Evolutionary conservation across 2,113 vertebrate genomes (phyloP).

Genomic region (Rafetus swinhoei): DNA sequence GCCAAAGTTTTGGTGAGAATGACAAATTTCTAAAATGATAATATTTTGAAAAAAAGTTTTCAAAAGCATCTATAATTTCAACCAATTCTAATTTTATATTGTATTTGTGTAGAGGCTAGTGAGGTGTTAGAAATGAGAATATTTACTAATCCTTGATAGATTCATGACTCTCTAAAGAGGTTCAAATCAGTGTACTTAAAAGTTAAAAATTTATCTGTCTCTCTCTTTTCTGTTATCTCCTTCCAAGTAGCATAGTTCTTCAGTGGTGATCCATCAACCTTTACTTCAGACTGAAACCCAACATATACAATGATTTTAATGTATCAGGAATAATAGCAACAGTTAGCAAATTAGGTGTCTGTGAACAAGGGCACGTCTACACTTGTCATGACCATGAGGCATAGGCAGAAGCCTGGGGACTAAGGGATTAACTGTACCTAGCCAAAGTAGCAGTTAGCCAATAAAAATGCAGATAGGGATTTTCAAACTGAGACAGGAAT

Average conservation of each 20-base stretch:
- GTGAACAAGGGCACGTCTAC: neutral
- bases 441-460: too few species aligned
- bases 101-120: conserved; percentile 60
- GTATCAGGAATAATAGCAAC: too few species aligned
- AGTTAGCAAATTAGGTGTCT: too few species aligned
- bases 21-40: neutral
- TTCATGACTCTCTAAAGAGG: conserved; percentile 52
- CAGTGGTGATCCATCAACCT: neutral
- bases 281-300: neutral
- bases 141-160: conserved; percentile 63
- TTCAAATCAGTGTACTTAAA: conserved; percentile 50
- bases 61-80: neutral
- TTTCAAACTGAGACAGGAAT: too few species aligned
- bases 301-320: neutral
- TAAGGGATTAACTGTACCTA: too few species aligned
- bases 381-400: too few species aligned
- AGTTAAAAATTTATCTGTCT: conserved; percentile 21
- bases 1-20: neutral
- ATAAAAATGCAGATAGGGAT: too few species aligned
- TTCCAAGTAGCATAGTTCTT: neutral
- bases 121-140: conserved; percentile 64
- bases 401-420: too few species aligned
- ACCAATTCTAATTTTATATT: conserved; percentile 49
- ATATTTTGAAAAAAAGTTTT: neutral
- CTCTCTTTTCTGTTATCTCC: conserved; percentile 2